Conservation (phyloP, 2,113 vertebrate genomes). For the Willisornis vidua region DNA sequence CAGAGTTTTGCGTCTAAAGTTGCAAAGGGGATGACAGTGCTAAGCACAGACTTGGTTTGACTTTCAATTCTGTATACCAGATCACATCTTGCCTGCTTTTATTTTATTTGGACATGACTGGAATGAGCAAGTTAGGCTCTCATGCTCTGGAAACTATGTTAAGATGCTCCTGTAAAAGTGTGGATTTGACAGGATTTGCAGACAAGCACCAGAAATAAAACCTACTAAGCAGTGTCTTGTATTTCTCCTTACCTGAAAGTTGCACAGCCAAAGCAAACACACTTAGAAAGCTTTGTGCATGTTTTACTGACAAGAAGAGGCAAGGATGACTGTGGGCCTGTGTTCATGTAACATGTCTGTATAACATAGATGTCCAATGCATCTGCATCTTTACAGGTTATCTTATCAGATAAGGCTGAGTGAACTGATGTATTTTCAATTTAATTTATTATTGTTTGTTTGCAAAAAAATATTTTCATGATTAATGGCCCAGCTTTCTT, state of each 20-base stretch:
- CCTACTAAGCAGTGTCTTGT: neutral
- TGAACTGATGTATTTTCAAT: neutral
- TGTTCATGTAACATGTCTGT: neutral
- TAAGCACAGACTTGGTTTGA: neutral
- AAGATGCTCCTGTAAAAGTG: neutral
- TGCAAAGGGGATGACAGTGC: neutral
- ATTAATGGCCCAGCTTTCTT: neutral
- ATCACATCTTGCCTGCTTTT: neutral
- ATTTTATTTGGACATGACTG: neutral
- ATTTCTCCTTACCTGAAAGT: neutral
- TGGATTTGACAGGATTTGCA: neutral
- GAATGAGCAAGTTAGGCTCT: neutral
- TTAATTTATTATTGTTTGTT: neutral
- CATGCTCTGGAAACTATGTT: neutral
- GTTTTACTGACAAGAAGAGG: neutral
- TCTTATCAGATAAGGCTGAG: neutral
- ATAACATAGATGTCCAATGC: neutral
- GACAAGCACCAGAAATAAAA: neutral
- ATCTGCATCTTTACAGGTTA: neutral
- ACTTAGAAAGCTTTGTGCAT: neutral
- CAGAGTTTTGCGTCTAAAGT: neutral
- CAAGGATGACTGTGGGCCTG: neutral
- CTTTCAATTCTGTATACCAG: neutral
- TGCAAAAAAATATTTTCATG: neutral
- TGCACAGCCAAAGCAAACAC: neutral